A percentile compares a stretch with the other conserved stretches of the same genome.
These are phyloP conservation scores for Salvelinus alpinus DNA, from an alignment of 2,113 vertebrate species.

Conservation along the genomic window DNA sequence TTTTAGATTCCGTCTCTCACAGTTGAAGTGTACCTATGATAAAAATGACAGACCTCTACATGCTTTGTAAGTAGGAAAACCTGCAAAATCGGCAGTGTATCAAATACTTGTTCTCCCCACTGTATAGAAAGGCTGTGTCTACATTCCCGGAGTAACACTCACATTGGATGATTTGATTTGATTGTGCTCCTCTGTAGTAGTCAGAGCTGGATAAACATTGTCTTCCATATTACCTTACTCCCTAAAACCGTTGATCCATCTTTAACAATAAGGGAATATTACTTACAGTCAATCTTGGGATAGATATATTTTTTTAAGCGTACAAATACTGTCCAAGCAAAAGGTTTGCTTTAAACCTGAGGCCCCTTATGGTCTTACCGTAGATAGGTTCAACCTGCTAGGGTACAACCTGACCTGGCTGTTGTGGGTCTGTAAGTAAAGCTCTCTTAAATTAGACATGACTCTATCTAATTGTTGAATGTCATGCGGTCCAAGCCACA, in stretches of 20 bases:
- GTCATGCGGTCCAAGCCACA: slow-evolving; percentile 70
- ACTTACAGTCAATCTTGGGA: background rate
- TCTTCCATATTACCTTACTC: background rate
- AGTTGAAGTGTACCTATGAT: too few species aligned
- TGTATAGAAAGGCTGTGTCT: slow-evolving; percentile 86
- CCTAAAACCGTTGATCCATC: background rate
- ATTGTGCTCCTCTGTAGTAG: slow-evolving; percentile 65
- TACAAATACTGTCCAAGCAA: too few species aligned
- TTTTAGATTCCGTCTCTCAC: too few species aligned
- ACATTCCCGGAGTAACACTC: slow-evolving; percentile 77
- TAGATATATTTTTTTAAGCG: background rate
- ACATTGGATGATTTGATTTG: slow-evolving; percentile 33
- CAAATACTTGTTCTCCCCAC: too few species aligned
- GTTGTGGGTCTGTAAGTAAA: background rate
- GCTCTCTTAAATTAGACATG: slow-evolving; percentile 66
- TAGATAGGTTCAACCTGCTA: background rate
- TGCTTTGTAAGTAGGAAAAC: too few species aligned
- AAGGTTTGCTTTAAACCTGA: too few species aligned
- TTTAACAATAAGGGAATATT: background rate
- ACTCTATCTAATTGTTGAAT: slow-evolving; percentile 74
- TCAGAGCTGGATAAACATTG: slow-evolving; percentile 63
- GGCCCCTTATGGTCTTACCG: too few species aligned
- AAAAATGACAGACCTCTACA: too few species aligned
- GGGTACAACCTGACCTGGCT: background rate
- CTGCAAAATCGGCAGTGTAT: too few species aligned